phyloP scores from a whole-genome alignment of 2,113 vertebrate genomes.

The Echinops telfairi region DNA sequence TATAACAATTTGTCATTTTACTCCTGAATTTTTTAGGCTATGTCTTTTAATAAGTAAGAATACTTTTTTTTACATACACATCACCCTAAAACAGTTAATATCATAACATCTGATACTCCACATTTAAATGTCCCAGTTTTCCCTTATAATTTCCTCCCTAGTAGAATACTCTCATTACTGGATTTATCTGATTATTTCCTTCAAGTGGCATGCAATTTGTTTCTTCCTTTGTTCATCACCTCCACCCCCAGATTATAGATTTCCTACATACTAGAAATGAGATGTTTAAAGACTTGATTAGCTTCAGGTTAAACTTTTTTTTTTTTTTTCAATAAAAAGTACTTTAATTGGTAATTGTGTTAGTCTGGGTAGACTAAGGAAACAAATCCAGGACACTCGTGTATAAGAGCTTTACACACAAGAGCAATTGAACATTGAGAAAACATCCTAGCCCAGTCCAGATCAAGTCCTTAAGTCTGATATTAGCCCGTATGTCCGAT shows the following conservation, averaged over 20 bases:
- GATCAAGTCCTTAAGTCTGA: no score
- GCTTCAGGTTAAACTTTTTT: conserved; percentile 49
- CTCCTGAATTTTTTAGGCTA: neutral
- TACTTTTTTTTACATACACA: neutral
- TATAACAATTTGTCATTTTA: neutral
- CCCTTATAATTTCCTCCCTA: neutral
- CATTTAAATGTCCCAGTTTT: conserved; percentile 31
- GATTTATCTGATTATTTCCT: neutral
- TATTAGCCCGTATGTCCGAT: no score
- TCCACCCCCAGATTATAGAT: neutral
- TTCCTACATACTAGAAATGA: conserved; percentile 40
- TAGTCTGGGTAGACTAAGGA: no score
- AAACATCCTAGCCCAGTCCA: no score
- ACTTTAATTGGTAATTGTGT: neutral
- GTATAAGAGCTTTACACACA: no score
- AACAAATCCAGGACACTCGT: no score
- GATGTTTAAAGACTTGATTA: conserved; percentile 40
- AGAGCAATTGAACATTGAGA: no score
- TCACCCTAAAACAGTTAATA: neutral
- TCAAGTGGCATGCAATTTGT: neutral
- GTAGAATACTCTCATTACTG: conserved; percentile 14
- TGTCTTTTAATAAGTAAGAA: conserved; percentile 20
- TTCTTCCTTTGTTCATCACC: neutral
- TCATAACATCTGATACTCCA: neutral
- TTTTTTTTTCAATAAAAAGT: conserved; percentile 40